Percentiles rank a stretch among this genome's conserved stretches.
These are phyloP conservation scores for Xiphophorus hellerii DNA, from an alignment of 2,113 vertebrate species.

Conservation along the genomic window DNA sequence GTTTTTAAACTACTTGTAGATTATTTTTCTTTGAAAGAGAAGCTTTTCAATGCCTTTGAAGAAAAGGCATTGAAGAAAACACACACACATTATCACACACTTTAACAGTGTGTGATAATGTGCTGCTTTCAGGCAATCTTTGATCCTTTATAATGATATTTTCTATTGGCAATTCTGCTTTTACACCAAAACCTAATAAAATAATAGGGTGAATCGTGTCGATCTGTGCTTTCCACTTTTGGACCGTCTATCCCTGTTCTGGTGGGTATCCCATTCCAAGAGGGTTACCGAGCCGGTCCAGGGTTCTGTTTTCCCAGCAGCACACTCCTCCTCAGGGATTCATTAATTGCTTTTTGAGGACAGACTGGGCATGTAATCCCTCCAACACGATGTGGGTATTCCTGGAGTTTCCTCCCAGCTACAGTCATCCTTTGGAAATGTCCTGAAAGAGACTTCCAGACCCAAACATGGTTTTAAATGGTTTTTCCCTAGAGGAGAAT, in stretches of 20 bases:
- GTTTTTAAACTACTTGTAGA: neutral
- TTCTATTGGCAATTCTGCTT: constrained; percentile 13
- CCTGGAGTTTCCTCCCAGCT: constrained; percentile 39
- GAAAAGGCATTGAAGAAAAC: too few species aligned
- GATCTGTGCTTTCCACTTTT: constrained; percentile 34
- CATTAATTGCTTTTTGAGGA: constrained; percentile 31
- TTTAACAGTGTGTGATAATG: too few species aligned
- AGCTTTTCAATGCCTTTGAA: too few species aligned
- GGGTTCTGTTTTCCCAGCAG: constrained; percentile 37
- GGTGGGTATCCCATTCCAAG: constrained; percentile 29
- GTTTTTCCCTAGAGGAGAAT: constrained; percentile 13
- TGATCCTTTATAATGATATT: constrained; percentile 28
- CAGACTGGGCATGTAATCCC: constrained; percentile 42
- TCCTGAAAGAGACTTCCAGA: constrained; percentile 43
- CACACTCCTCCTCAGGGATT: constrained; percentile 31
- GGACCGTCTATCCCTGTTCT: constrained; percentile 13
- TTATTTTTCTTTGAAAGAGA: neutral
- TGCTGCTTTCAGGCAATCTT: neutral
- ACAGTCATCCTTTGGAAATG: constrained; percentile 20
- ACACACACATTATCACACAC: too few species aligned
- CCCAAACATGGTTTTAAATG: constrained; percentile 24
- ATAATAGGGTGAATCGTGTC: neutral
- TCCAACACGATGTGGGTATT: constrained; percentile 31
- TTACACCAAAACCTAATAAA: constrained; percentile 2
- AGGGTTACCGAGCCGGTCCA: constrained; percentile 2